Percentiles rank a stretch among this genome's conserved stretches.
Conservation (phyloP, 2,797 vertebrate genomes). For the Labroides dimidiatus region DNA sequence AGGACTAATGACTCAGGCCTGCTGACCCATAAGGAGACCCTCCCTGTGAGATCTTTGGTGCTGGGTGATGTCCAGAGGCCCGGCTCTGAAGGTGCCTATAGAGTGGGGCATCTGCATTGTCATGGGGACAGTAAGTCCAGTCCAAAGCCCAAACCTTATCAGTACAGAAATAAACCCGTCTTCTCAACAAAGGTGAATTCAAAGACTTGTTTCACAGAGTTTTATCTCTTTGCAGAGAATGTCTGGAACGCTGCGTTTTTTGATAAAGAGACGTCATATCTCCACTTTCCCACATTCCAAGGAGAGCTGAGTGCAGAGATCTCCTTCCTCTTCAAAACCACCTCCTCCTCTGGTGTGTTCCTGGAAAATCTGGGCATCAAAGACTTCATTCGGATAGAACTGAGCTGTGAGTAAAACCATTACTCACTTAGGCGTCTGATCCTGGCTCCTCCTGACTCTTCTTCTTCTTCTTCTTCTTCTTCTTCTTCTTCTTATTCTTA, state of each 20-base stretch:
- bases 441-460: neutral
- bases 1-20: constrained; percentile 92
- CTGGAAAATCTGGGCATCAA: constrained; percentile 96
- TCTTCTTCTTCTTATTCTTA: too few species aligned
- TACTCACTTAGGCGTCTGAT: constrained; percentile 32
- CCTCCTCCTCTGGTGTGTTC: constrained; percentile 91
- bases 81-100: constrained; percentile 90
- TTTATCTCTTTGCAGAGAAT: constrained; percentile 70
- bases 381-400: constrained; percentile 94
- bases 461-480: too few species aligned
- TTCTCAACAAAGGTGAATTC: neutral
- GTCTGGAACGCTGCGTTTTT: constrained; percentile 96
- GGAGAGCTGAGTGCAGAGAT: constrained; percentile 94
- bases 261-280: constrained; percentile 91
- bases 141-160: neutral
- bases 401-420: constrained; percentile 88
- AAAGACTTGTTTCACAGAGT: neutral
- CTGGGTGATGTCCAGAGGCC: constrained; percentile 88
- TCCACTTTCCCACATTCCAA: constrained; percentile 95
- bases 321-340: constrained; percentile 96
- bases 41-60: constrained; percentile 90
- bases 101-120: constrained; percentile 91
- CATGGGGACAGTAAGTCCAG: constrained; percentile 92
- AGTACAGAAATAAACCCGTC: neutral
- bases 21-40: constrained; percentile 91